Evolutionary conservation across 2,113 vertebrate species (phyloP).

Genomic region (Dipodomys spectabilis): DNA sequence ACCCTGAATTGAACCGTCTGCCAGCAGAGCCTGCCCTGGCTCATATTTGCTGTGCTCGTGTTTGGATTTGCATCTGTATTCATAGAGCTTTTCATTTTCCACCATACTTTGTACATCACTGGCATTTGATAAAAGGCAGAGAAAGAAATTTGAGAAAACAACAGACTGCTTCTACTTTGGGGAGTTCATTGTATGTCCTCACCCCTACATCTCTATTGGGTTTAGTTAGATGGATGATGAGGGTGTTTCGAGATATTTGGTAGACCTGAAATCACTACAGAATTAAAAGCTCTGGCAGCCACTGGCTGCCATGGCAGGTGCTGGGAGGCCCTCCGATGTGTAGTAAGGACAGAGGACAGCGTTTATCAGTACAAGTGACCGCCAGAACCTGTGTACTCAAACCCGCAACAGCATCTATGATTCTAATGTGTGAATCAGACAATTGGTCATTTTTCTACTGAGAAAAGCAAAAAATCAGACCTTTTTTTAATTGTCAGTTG

Average conservation of each 20-base stretch:
- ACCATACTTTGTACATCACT: background rate
- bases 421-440: background rate
- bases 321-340: background rate
- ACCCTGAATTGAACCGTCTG: background rate
- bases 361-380: background rate
- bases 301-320: background rate
- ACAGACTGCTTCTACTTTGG: background rate
- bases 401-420: background rate
- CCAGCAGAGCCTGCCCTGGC: background rate
- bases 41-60: background rate
- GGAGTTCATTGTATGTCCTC: constrained; percentile 28
- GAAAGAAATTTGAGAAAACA: constrained; percentile 25
- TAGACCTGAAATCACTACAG: background rate
- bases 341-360: background rate
- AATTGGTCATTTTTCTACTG: background rate
- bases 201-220: background rate
- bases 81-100: background rate
- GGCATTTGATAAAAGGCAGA: constrained; percentile 22
- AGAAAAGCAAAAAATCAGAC: background rate
- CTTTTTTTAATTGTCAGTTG: background rate
- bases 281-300: background rate
- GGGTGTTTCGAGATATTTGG: background rate
- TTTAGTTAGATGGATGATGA: background rate
- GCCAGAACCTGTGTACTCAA: background rate
- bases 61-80: background rate